Percentiles rank a stretch among this genome's conserved stretches.
Evolutionary conservation across 2,888 invertebrate genomes (phyloP).

Genomic region (Nudaria mundana): DNA sequence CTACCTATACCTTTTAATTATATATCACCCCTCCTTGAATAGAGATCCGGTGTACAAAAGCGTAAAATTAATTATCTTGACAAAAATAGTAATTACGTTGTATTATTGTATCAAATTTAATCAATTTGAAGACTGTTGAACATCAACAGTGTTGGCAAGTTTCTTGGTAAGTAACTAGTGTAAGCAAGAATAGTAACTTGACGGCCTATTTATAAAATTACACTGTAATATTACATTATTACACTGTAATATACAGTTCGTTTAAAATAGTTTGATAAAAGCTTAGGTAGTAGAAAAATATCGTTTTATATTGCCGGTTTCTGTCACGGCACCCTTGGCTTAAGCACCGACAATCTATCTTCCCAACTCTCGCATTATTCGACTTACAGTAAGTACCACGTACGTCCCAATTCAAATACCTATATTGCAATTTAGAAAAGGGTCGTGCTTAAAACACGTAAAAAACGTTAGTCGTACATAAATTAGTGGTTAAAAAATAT

Average conservation of each 20-base stretch:
- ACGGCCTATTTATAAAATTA: too few relatives aligned
- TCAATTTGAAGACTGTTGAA: too few relatives aligned
- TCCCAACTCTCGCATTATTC: slow-evolving; percentile 17
- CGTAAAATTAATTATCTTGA: slow-evolving; percentile 43
- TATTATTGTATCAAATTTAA: slow-evolving; percentile 27
- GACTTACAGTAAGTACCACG: slow-evolving; percentile 21
- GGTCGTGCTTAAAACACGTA: slow-evolving; percentile 39
- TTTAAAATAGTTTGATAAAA: too few relatives aligned
- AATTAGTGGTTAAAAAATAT: slow-evolving; percentile 57
- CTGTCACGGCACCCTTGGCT: slow-evolving; percentile 15
- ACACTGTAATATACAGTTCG: too few relatives aligned
- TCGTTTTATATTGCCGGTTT: slow-evolving; percentile 18
- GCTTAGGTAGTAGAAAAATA: slow-evolving; percentile 16
- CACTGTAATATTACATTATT: too few relatives aligned
- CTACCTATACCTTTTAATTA: slow-evolving; percentile 30
- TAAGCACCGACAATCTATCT: slow-evolving; percentile 17
- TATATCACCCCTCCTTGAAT: slow-evolving; percentile 37
- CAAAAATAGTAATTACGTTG: slow-evolving; percentile 40
- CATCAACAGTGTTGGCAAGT: too few relatives aligned
- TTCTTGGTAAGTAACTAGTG: too few relatives aligned
- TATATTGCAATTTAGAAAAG: slow-evolving; percentile 37
- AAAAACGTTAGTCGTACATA: slow-evolving; percentile 48
- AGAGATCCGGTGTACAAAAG: slow-evolving; percentile 29
- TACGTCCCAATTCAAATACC: slow-evolving; percentile 21
- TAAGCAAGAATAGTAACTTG: too few relatives aligned